phyloP scores from a whole-genome alignment of 2,113 vertebrate species.

The Megalops atlanticus region DNA sequence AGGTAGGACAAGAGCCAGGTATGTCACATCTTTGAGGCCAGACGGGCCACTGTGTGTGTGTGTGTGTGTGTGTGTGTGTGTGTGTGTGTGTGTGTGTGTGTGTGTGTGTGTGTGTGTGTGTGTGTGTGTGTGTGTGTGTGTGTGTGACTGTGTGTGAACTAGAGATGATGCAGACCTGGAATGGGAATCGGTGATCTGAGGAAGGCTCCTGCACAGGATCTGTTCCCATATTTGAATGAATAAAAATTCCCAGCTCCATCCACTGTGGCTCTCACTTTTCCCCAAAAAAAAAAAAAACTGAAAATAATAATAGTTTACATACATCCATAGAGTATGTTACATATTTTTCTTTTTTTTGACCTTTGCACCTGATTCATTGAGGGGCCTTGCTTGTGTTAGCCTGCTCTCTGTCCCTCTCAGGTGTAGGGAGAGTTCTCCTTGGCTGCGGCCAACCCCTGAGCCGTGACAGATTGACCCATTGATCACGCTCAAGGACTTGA shows the following conservation, averaged over 20 bases:
- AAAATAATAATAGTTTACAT: neutral
- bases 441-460: neutral
- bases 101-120: constrained; percentile 7
- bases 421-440: neutral
- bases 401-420: neutral
- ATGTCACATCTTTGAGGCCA: too few relatives aligned
- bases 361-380: neutral
- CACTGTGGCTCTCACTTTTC: neutral
- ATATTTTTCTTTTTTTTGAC: neutral
- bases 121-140: neutral
- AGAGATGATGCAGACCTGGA: too few relatives aligned
- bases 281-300: too few relatives aligned
- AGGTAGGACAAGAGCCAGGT: too few relatives aligned
- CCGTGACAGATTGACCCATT: neutral
- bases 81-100: neutral
- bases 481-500: neutral
- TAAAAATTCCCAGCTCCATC: neutral
- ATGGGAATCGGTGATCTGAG: too few relatives aligned
- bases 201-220: too few relatives aligned
- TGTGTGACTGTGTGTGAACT: too few relatives aligned
- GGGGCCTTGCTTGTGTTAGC: neutral
- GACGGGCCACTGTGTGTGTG: constrained; percentile 42
- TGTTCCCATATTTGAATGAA: neutral
- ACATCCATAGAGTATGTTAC: too few relatives aligned
- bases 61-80: constrained; percentile 29